Evolutionary conservation across 2,113 vertebrate species (phyloP).

Genomic region (Carettochelys insculpta): DNA sequence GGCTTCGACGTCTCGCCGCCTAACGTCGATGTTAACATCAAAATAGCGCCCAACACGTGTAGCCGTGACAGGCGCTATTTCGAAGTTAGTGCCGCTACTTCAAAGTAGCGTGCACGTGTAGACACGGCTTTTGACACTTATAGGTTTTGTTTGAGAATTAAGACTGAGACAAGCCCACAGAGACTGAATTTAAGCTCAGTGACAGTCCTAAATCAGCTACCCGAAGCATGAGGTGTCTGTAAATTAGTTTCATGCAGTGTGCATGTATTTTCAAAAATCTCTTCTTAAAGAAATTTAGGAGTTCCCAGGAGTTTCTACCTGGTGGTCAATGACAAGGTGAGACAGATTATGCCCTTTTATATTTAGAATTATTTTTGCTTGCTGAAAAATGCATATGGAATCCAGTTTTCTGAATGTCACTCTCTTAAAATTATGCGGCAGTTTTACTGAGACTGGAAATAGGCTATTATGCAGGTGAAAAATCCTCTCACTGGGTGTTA

Average conservation of each 20-base stretch:
- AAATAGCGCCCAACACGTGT: too few species aligned
- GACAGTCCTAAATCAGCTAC: slow-evolving; percentile 3
- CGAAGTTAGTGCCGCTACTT: too few species aligned
- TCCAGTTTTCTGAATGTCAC: neutral
- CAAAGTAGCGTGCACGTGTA: too few species aligned
- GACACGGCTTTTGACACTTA: neutral
- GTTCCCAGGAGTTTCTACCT: neutral
- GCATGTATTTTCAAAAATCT: neutral
- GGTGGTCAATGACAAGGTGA: neutral
- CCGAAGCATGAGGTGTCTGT: neutral
- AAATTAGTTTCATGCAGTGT: neutral
- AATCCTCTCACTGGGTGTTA: neutral
- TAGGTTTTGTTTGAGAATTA: neutral
- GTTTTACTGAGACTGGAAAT: neutral
- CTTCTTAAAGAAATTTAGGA: neutral
- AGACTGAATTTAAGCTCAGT: slow-evolving; percentile 25
- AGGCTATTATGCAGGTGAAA: neutral
- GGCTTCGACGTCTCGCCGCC: too few species aligned
- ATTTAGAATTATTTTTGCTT: neutral
- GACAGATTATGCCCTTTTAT: neutral
- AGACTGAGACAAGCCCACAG: neutral
- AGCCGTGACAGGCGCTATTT: too few species aligned
- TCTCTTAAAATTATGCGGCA: neutral
- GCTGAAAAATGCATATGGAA: neutral
- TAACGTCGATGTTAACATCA: too few species aligned